Base-by-base conservation (phyloP, 2,797 vertebrate species). In the Corythornis leucogaster region DNA sequence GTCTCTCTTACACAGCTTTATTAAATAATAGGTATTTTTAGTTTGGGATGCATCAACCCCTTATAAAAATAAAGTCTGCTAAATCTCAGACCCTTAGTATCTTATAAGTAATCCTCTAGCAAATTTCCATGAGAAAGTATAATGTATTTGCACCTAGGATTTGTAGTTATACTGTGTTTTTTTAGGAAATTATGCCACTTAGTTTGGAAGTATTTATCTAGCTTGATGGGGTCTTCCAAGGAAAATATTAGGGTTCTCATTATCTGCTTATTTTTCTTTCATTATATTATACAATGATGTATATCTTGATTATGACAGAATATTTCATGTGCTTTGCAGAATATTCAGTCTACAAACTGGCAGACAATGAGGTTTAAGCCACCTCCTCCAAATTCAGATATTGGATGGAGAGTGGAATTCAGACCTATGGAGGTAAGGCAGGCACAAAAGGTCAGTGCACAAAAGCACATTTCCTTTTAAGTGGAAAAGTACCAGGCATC, bases 331-430 rank as follows among this genome's bases (percentile, higher is more conserved):
- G 80, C 91, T 51, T 96, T 97, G 28, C 82, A 99, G 99, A 99
- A 99, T 96, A 98, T 99, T 94, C 99, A 99, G 92, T 99, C 99
- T 35, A 99, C 99, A 94, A 99, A 99, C 94, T 99, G 99, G 99
- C 99, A 99, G 97, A 99, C 99, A 3, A 99, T 99, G 99, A 98
- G 99, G 95, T 99, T 99, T 95, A 99, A 99, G 93, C 99, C 99
- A 25, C 99, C 99, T 14, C 99, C 99, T 93, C 99, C 99, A 16
- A 99, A 99, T 97, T 99, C 99, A 8, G 99, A 99, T 82, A 99
- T 99, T 57, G 99, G 99, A 66, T 99, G 99, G 99, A 98, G 99
- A 97, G 99, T 99, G 14, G 99, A 99, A 96, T 99, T 99, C 92
- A 98, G 99, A 76, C 99, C 99, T 64, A 99, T 99, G 99, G 99